These are phyloP conservation scores for Oithona nana DNA, from an alignment of 2,888 invertebrate genomes.

Conservation along the genomic window DNA sequence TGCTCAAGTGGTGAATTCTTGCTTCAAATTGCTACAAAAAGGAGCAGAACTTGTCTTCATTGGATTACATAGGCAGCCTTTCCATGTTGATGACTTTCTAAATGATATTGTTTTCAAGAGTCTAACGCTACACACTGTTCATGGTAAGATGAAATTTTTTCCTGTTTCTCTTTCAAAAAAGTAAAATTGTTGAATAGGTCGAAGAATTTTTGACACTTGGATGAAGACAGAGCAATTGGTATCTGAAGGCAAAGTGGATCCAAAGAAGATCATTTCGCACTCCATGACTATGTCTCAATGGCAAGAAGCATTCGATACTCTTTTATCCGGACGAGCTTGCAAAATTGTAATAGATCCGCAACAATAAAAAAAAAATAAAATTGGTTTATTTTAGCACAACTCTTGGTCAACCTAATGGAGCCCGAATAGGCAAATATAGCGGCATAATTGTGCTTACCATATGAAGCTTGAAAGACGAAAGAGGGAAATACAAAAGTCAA, in stretches of 20 bases:
- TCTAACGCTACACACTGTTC: slow-evolving; percentile 18
- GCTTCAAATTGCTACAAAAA: slow-evolving; percentile 19
- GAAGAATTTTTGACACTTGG: slow-evolving; percentile 20
- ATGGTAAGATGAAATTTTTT: too few relatives aligned
- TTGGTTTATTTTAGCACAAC: too few relatives aligned
- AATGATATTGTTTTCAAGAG: slow-evolving; percentile 18
- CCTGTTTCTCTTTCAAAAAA: too few relatives aligned
- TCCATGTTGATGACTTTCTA: slow-evolving; percentile 19
- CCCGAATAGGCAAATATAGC: too few relatives aligned
- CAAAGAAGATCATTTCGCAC: slow-evolving; percentile 17
- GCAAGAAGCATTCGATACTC: slow-evolving; percentile 17
- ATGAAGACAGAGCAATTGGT: slow-evolving; percentile 18
- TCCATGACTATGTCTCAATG: slow-evolving; percentile 16
- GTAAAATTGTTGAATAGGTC: too few relatives aligned
- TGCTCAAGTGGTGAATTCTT: slow-evolving; percentile 17
- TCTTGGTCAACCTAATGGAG: too few relatives aligned
- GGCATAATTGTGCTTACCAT: too few relatives aligned
- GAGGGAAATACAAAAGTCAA: too few relatives aligned
- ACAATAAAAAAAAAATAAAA: slow-evolving; percentile 17
- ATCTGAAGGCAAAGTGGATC: slow-evolving; percentile 17
- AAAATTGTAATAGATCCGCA: slow-evolving; percentile 19
- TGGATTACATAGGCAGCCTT: slow-evolving; percentile 18
- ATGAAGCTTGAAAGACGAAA: too few relatives aligned
- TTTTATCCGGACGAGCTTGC: slow-evolving; percentile 15
- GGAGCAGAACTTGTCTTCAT: slow-evolving; percentile 19